Percentiles rank a stretch among this genome's conserved stretches.
Evolutionary conservation across 2,888 invertebrate species (phyloP).

Genomic region (Notodonta dromedarius): DNA sequence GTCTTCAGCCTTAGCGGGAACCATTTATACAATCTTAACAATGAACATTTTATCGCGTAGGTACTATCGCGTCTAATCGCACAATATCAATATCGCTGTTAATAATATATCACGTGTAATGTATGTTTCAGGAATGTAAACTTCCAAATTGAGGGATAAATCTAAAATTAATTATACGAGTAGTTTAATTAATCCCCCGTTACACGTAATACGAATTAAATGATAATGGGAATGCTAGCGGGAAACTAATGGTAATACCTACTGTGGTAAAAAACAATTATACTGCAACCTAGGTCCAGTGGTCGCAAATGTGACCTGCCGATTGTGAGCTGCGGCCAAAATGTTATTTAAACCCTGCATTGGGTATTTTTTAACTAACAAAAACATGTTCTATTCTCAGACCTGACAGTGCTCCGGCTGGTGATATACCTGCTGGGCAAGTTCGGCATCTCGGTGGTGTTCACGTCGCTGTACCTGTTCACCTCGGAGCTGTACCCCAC

Average conservation of each 20-base stretch:
- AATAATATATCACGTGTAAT: neutral
- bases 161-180: too few species aligned
- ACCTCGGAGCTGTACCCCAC: slow-evolving; percentile 90
- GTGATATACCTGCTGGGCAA: slow-evolving; percentile 85
- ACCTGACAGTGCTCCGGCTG: slow-evolving; percentile 60
- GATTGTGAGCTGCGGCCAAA: too few species aligned
- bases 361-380: too few species aligned
- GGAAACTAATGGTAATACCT: too few species aligned
- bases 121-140: neutral
- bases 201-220: too few species aligned
- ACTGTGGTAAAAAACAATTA: too few species aligned
- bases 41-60: neutral
- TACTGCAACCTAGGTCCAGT: too few species aligned
- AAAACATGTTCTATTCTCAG: slow-evolving; percentile 39
- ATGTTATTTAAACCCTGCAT: too few species aligned
- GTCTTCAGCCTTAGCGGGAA: neutral
- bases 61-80: neutral
- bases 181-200: too few species aligned
- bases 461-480: slow-evolving; percentile 86
- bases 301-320: too few species aligned
- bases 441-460: slow-evolving; percentile 86
- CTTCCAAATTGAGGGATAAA: neutral
- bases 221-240: too few species aligned
- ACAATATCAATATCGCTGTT: neutral
- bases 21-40: neutral